A percentile compares a stretch with the other conserved stretches of the same genome.
Evolutionary conservation across 1,140 invertebrate species (phyloP).

Genomic region (Danaus plexippus): DNA sequence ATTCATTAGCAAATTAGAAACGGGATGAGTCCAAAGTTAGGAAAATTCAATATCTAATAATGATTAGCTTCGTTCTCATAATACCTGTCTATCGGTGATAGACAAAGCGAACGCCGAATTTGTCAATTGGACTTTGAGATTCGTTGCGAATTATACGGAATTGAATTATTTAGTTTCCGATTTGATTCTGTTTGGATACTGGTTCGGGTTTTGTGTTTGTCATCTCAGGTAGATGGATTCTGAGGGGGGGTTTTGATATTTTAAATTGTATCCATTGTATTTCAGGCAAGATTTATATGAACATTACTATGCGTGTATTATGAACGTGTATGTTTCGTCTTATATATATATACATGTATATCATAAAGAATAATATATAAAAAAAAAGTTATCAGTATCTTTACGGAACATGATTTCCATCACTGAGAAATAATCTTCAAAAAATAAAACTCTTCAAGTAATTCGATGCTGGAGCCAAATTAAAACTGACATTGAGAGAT

Average conservation of each 20-base stretch:
- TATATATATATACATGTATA: no score
- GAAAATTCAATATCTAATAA: constrained; percentile 73
- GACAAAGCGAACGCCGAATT: constrained; percentile 44
- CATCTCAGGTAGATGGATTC: constrained; percentile 11
- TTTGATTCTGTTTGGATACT: constrained; percentile 51
- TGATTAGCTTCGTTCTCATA: constrained; percentile 59
- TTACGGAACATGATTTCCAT: constrained; percentile 4
- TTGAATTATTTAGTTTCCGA: constrained; percentile 69
- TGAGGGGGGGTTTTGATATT: no score
- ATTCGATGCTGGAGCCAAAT: constrained; percentile 53
- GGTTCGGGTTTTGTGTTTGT: constrained; percentile 43
- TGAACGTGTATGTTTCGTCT: no score
- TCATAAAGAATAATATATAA: no score
- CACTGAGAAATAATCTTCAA: constrained; percentile 32
- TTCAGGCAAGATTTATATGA: no score
- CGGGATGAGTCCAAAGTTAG: constrained; percentile 71
- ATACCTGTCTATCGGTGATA: constrained; percentile 62
- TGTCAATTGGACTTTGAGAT: constrained; percentile 58
- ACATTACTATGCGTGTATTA: no score
- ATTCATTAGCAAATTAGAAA: constrained; percentile 74
- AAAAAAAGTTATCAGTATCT: no score
- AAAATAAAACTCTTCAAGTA: constrained; percentile 60
- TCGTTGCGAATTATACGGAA: constrained; percentile 44
- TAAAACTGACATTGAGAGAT: no score
- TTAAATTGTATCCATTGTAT: no score